Evolutionary conservation across 1,140 invertebrate genomes (phyloP), one percentile per base, ranked within the genome.

Genomic region (Cotesia typhae): DNA sequence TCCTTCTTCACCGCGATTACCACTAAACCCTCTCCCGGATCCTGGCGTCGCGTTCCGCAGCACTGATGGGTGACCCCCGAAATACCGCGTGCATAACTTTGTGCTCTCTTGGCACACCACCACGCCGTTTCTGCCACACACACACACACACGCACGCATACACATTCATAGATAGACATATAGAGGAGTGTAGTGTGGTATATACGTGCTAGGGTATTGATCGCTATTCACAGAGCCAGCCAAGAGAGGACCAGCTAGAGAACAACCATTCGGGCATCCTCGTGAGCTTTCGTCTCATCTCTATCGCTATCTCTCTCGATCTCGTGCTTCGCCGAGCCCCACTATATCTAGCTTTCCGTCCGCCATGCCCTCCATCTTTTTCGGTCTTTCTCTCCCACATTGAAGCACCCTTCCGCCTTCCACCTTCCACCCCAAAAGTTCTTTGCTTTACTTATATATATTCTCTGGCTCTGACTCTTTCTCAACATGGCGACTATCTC

Each of bases 11-110:
- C 57, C 57, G 28, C 57, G 57, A 59, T 59, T 59, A 59, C 57
- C 57, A 59, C 57, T 71, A 17, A 20, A 53, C 47, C 67, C 35
- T 35, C 52, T 72, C 67, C 63, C 61, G 59, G 63, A 57, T 52
- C 65, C 69, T 71, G 52, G 63, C 67, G 63, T 74, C 67, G 61
- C 47, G 71, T 35, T 68, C 64, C 64, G 52, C 60, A 71, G 55
- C 64, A 55, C 60, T 64, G 60, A 64, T 71, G 68, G 78, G 66
- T 78, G 78, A 80, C 75, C 80, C 76, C 77, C 68, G 76, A 81
- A 83, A 78, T 80, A 73, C 77, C 77, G 79, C 77, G 78, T 83
- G 81, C 82, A 83, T 83, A 83, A 84, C 81, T 84, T 82, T 68
- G 82, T 82, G 80, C 81, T 84, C 81, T 83, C 79, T 82, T 82